Evolutionary conservation across 2,888 invertebrate genomes (phyloP).

Genomic region (Arge pagana): DNA sequence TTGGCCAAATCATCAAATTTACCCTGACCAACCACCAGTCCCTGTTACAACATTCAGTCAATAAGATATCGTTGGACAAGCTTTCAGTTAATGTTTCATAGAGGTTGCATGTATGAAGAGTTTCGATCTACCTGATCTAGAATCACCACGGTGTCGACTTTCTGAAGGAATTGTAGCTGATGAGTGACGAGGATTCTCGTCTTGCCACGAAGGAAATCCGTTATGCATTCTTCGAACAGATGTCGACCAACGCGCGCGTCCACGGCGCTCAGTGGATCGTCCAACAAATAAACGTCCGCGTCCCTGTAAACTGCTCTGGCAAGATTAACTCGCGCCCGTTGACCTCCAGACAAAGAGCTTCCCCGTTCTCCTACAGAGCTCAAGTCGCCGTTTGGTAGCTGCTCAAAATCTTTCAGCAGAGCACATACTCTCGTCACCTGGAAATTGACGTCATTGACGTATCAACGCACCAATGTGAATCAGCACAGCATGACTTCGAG

Average conservation of each 20-base stretch:
- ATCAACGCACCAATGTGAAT: no score
- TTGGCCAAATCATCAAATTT: conserved; percentile 46
- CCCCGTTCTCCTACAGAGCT: conserved; percentile 84
- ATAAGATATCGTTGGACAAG: background rate
- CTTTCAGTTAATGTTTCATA: background rate
- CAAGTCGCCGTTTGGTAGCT: conserved; percentile 76
- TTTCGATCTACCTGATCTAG: conserved; percentile 50
- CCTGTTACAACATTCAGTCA: conserved; percentile 31
- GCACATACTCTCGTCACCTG: conserved; percentile 70
- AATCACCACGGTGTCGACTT: conserved; percentile 55
- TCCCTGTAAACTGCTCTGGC: conserved; percentile 77
- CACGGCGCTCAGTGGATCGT: conserved; percentile 83
- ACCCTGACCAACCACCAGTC: conserved; percentile 48
- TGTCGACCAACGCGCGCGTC: conserved; percentile 77
- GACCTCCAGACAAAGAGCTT: conserved; percentile 80
- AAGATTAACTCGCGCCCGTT: conserved; percentile 79
- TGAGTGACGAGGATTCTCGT: conserved; percentile 70
- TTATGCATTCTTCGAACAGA: conserved; percentile 75
- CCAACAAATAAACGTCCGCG: conserved; percentile 79
- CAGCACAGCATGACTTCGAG: no score
- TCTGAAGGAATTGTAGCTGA: conserved; percentile 69
- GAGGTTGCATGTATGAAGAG: background rate
- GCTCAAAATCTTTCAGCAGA: conserved; percentile 70
- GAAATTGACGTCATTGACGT: no score
- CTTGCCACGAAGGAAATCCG: conserved; percentile 62